Base-by-base conservation (phyloP, 2,888 invertebrate species). In the Lasius platythorax region DNA sequence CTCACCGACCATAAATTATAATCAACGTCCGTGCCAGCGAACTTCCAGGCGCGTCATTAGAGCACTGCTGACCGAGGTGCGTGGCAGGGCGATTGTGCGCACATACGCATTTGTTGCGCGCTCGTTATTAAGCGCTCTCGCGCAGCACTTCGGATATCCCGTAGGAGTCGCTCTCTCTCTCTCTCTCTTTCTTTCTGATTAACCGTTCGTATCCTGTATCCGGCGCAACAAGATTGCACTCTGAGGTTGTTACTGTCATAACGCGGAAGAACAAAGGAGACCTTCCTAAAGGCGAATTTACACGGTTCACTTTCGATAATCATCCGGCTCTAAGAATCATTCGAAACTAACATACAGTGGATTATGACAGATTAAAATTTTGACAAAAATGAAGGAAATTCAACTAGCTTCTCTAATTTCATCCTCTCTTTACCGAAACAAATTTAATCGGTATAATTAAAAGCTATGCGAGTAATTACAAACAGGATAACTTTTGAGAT, bases 1-100 rank as follows among this genome's bases (percentile, higher is more conserved):
- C 79, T 28, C 86, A 85, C 74, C 86, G 90, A 86, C 91, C 92
- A 91, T 94, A 94, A 93, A 93, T 94, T 92, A 93, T 93, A 94
- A 94, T 94, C 93, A 94, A 91, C 91, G 93, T 92, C 91, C 85
- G 85, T 90, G 89, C 88, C 86, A 91, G 90, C 90, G 88, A 92
- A 91, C 88, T 88, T 85, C 85, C 82, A 87, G 75, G 66, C 84
- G 85, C 85, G 89, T 91, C 91, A 90, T 93, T 93, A 92, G 88
- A 89, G 87, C 76, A 58, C 58, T 40, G 79, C 84, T 90, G 79
- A 85, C 85, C 82, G 85, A 85, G 68, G 87, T 83, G 86, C 85
- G 53, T 53, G 73, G 73, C 68, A 40, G 15, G 43, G 53, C 53
- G 43, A 43, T 72, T 63, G 40, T 53, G 67, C 76, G 70, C 23